Percentiles rank a stretch among this genome's conserved stretches.
Conservation (phyloP, 2,113 vertebrate species). For the Apistogramma diplotaenia region DNA sequence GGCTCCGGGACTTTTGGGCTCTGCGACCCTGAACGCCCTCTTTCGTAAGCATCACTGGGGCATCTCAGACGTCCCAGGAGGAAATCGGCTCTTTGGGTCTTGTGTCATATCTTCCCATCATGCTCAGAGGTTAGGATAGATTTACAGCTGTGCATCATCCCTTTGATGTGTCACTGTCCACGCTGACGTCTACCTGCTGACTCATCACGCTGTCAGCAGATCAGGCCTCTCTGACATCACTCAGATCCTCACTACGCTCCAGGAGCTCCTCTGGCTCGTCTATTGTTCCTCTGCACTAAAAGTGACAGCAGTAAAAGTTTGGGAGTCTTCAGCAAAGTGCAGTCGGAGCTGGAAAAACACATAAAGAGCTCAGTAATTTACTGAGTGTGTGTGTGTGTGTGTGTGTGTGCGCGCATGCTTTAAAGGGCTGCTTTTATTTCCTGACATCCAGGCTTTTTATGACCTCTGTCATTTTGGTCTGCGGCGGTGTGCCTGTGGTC, state of each 20-base stretch:
- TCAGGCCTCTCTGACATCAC: background rate
- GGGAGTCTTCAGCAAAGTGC: background rate
- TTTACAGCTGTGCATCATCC: background rate
- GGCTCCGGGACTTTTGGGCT: background rate
- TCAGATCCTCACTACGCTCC: background rate
- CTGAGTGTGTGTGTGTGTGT: background rate
- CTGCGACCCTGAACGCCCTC: no score
- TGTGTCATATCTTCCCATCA: background rate
- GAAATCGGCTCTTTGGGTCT: no score
- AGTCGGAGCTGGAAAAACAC: background rate
- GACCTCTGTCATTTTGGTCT: conserved; percentile 33
- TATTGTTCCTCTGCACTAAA: background rate
- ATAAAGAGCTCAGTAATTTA: background rate
- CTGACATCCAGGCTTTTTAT: conserved; percentile 19
- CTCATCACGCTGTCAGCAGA: background rate
- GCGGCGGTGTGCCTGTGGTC: conserved; percentile 10
- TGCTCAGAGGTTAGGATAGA: background rate
- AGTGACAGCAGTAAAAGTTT: background rate
- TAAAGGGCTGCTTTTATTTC: background rate
- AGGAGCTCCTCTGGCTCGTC: background rate
- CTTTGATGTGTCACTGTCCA: background rate
- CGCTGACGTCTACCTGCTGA: background rate
- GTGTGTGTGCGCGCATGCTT: background rate
- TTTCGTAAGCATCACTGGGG: background rate
- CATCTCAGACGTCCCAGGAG: no score